These are phyloP conservation scores for Oscheius onirici DNA, from an alignment of 2,888 invertebrate genomes.

Conservation along the genomic window DNA sequence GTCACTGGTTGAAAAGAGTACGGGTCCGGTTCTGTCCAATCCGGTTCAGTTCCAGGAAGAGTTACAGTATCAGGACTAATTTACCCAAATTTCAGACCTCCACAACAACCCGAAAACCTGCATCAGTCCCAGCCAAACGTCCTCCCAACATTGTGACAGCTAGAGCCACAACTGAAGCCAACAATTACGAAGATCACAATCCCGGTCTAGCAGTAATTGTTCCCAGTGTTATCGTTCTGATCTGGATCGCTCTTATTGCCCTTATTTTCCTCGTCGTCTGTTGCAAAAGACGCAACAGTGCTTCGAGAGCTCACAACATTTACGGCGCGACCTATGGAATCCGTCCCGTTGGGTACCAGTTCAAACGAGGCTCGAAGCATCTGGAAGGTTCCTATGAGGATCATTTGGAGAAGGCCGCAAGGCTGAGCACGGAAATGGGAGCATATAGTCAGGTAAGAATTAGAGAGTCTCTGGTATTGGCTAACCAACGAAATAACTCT, in stretches of 20 bases:
- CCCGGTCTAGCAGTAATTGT: constrained; percentile 61
- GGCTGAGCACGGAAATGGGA: constrained; percentile 50
- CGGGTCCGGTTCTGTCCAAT: too few species aligned
- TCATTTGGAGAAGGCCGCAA: constrained; percentile 69
- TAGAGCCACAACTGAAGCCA: constrained; percentile 9
- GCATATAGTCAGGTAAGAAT: constrained; percentile 41
- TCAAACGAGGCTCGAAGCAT: constrained; percentile 39
- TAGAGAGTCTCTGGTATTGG: not conserved
- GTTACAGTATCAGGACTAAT: too few species aligned
- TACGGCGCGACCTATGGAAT: constrained; percentile 69
- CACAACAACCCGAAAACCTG: constrained; percentile 39
- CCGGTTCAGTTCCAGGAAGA: too few species aligned
- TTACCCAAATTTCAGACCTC: constrained; percentile 37
- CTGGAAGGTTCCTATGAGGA: constrained; percentile 68
- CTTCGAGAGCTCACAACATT: constrained; percentile 36
- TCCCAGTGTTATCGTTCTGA: constrained; percentile 67
- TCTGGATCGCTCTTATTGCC: constrained; percentile 68
- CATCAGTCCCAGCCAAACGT: not conserved
- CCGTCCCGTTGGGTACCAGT: constrained; percentile 58
- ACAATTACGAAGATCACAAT: not conserved
- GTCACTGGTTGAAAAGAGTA: not conserved
- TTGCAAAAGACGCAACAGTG: constrained; percentile 52
- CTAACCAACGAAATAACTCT: not conserved
- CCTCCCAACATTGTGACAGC: constrained; percentile 23
- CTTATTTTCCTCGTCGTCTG: constrained; percentile 68